These are phyloP conservation scores for Mesembrinibis cayennensis DNA, from an alignment of 2,113 vertebrate genomes.

Conservation along the genomic window DNA sequence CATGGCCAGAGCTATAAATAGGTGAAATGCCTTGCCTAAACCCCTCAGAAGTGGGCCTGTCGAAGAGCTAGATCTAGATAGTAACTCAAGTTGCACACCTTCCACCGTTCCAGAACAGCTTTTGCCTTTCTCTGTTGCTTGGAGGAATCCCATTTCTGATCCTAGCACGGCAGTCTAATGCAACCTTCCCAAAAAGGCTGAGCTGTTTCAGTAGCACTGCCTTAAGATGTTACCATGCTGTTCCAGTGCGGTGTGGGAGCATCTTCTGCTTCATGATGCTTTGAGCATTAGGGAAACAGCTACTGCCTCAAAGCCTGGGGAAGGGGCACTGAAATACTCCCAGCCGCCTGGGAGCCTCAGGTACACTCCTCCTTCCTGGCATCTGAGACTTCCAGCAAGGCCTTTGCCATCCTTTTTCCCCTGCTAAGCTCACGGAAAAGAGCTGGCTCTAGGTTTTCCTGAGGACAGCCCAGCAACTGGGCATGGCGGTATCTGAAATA, in stretches of 20 bases:
- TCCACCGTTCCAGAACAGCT: not conserved
- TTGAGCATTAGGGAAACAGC: not conserved
- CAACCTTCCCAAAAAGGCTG: not conserved
- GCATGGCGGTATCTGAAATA: slow-evolving; percentile 55
- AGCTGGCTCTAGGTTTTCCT: slow-evolving; percentile 41
- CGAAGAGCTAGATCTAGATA: not conserved
- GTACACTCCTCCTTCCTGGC: not conserved
- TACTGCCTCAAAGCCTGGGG: not conserved
- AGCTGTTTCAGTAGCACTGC: not conserved
- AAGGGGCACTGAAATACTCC: not conserved
- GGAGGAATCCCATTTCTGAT: not conserved
- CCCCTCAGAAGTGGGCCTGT: not conserved
- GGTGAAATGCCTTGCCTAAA: not conserved
- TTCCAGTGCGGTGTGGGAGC: not conserved
- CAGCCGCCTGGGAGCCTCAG: not conserved
- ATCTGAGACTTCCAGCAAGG: not conserved
- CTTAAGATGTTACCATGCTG: not conserved
- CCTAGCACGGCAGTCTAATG: not conserved
- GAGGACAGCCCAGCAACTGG: slow-evolving; percentile 48
- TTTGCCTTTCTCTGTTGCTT: not conserved
- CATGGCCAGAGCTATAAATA: not conserved
- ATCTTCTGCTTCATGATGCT: not conserved
- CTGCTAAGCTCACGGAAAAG: not conserved
- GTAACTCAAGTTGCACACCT: not conserved
- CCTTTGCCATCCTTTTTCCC: not conserved